Percentiles rank a stretch among this genome's conserved stretches.
These are phyloP conservation scores for Leuciscus waleckii DNA, from an alignment of 2,797 vertebrate genomes.

Conservation along the genomic window DNA sequence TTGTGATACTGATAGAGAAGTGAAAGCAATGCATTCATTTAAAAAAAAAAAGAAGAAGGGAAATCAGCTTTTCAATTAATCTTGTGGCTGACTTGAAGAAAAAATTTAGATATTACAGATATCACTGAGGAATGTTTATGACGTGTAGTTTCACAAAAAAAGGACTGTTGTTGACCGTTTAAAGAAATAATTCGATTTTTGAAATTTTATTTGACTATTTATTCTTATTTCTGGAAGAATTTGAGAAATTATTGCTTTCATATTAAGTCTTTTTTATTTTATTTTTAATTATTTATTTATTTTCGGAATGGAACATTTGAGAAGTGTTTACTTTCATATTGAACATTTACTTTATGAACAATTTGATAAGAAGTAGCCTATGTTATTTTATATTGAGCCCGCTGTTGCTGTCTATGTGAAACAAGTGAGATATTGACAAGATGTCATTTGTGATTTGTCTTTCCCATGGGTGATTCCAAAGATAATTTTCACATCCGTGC, in stretches of 20 bases:
- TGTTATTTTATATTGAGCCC: not conserved
- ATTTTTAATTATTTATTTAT: not conserved
- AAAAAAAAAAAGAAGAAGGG: not conserved
- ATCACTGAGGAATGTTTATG: not conserved
- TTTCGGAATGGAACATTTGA: no score
- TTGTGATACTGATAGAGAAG: not conserved
- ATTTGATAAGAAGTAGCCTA: no score
- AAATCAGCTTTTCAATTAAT: not conserved
- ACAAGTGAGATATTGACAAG: not conserved
- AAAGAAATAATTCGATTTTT: not conserved
- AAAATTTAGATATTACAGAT: not conserved
- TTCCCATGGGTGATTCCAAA: conserved; percentile 9
- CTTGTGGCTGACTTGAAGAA: no score
- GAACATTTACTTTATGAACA: not conserved
- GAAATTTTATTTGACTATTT: not conserved
- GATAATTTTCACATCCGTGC: not conserved
- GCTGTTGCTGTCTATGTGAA: not conserved
- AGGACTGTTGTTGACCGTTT: not conserved
- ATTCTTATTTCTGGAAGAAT: not conserved
- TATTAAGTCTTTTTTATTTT: not conserved
- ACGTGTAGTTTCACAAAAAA: not conserved
- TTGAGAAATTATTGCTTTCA: not conserved
- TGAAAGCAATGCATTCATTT: not conserved
- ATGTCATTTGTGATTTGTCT: not conserved
- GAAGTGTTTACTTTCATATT: not conserved